Evolutionary conservation across 2,888 invertebrate genomes (phyloP).

Genomic region (Acanthosepion pharaonis): DNA sequence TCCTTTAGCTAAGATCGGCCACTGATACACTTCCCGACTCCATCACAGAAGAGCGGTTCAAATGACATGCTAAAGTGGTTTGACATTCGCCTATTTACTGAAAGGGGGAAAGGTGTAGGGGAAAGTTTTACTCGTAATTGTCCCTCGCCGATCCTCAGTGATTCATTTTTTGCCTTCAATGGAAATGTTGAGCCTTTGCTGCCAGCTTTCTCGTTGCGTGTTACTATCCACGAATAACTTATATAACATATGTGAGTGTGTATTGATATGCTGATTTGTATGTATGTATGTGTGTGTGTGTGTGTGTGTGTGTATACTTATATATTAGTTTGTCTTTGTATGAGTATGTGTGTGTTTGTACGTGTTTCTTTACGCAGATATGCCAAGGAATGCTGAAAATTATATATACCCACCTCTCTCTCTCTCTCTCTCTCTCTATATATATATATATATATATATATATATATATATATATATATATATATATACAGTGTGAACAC

Average conservation of each 20-base stretch:
- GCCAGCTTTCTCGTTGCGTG: background rate
- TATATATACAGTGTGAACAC: background rate
- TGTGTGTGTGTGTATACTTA: background rate
- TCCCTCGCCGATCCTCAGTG: background rate
- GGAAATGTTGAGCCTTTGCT: background rate
- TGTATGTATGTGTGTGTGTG: background rate
- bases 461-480: slow-evolving; percentile 2
- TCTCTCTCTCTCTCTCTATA: no score
- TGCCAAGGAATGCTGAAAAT: no score
- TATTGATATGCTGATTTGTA: background rate
- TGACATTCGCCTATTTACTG: slow-evolving; percentile 33
- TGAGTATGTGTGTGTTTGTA: background rate
- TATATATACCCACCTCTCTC: no score
- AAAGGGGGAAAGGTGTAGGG: background rate
- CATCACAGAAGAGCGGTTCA: slow-evolving; percentile 33
- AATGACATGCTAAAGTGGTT: slow-evolving; percentile 22
- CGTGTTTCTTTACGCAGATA: background rate
- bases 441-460: background rate
- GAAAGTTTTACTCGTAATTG: slow-evolving; percentile 4
- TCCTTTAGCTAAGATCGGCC: slow-evolving; percentile 25
- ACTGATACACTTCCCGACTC: slow-evolving; percentile 33
- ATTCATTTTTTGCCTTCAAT: slow-evolving; percentile 33
- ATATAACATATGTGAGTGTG: no score
- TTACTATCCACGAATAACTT: background rate
- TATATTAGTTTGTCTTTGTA: background rate